phyloP scores from a whole-genome alignment of 2,888 invertebrate genomes.

The Xylocampa areola region DNA sequence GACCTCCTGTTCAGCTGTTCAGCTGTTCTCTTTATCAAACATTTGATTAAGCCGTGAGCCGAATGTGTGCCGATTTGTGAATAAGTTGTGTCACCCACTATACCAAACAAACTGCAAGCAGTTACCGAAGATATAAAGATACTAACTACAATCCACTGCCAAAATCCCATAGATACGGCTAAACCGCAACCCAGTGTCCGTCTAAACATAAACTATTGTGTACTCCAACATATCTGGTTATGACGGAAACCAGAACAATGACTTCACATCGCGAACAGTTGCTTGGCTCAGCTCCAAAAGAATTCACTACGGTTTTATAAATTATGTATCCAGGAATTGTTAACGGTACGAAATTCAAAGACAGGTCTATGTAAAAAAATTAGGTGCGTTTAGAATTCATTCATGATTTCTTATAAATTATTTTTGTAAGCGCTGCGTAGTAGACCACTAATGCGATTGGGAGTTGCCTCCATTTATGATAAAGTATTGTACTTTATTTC shows the following conservation, averaged over 20 bases:
- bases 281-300: conserved; percentile 55
- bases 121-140: not conserved
- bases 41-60: no score
- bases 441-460: no score
- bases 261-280: conserved; percentile 41
- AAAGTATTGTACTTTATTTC: no score
- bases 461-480: no score
- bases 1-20: no score
- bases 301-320: conserved; percentile 42
- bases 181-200: conserved; percentile 10
- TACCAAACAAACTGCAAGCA: conserved; percentile 1
- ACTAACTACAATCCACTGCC: not conserved
- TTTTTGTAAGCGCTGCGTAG: no score
- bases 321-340: conserved; percentile 55
- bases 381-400: conserved; percentile 29
- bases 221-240: conserved; percentile 36
- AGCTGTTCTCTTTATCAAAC: no score
- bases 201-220: conserved; percentile 35
- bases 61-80: no score
- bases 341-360: conserved; percentile 29
- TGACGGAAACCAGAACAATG: conserved; percentile 55
- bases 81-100: no score
- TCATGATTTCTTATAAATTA: no score
- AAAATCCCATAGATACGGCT: not conserved
- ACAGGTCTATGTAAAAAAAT: conserved; percentile 27